Conservation (phyloP, 2,888 invertebrate genomes). For the Campopleginae sp. region DNA sequence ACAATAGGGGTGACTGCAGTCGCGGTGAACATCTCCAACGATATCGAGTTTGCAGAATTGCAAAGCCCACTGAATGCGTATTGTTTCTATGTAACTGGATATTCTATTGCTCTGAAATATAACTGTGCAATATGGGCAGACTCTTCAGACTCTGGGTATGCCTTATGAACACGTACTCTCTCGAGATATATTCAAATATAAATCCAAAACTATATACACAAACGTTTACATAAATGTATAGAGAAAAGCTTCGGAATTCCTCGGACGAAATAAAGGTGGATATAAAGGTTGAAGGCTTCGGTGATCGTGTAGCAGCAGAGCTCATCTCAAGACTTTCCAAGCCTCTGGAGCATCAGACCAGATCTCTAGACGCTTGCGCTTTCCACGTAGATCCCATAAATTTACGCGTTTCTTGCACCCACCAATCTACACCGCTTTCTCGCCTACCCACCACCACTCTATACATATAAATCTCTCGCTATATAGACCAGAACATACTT, state of each 20-base stretch:
- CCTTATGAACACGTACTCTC: background rate
- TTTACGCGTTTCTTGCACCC: conserved; percentile 66
- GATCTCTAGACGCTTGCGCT: conserved; percentile 26
- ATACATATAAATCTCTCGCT: conserved; percentile 7
- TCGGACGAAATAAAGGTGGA: conserved; percentile 11
- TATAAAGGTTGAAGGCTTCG: conserved; percentile 4
- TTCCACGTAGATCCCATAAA: conserved; percentile 69
- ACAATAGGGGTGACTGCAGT: conserved; percentile 4
- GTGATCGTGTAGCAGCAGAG: background rate
- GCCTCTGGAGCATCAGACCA: conserved; percentile 22
- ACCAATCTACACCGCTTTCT: conserved; percentile 48
- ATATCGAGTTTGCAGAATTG: conserved; percentile 14
- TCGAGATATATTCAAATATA: background rate
- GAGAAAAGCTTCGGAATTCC: background rate
- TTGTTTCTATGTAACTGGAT: conserved; percentile 16
- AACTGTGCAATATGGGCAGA: conserved; percentile 1
- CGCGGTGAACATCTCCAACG: background rate
- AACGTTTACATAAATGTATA: background rate
- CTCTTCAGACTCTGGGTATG: background rate
- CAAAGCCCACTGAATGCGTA: background rate
- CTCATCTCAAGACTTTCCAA: conserved; percentile 50
- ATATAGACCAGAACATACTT: conserved; percentile 3
- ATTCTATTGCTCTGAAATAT: conserved; percentile 1
- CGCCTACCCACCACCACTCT: background rate
- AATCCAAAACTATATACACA: background rate